Evolutionary conservation across 2,797 vertebrate species (phyloP), one percentile per base, ranked within the genome.

Genomic region (Parauchenoglanis ngamensis): DNA sequence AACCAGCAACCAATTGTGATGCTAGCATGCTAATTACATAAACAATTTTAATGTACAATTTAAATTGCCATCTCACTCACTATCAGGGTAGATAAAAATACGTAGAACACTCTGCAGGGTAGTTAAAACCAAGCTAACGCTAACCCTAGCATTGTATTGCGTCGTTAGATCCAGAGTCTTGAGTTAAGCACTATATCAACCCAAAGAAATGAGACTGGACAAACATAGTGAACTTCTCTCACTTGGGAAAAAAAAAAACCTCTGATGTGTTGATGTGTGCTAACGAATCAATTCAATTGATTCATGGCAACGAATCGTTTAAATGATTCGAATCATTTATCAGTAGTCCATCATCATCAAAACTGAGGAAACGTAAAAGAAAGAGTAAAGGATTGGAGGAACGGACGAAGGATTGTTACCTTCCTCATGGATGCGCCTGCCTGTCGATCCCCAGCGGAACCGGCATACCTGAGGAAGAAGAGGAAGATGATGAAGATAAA

Each of bases 401-500:
- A 40, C 1, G 3, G 15, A n/a, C 4, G 28, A 57, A 8, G 40
- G 54, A 15, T 84, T 15, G 28, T 85, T 93, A 96, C 96, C 96
- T 96, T 96, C 94, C 95, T 96, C 95, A 96, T 96, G 88, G 95
- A 94, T 93, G 94, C 93, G 78, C 90, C 94, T 92, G 94, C 94
- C 93, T 95, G 95, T 83, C 95, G 94, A 52, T 96, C 96, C 63
- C 92, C 89, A 79, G 93, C 96, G 92, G 95, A 95, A 93, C 93
- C 94, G 76, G 92, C 94, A 95, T 94, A 96, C 91, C 96, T 97
- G 90, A 89, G 57, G 92, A n/a, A 78, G 35, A 83, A 52, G n/a
- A 85, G 21, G 13, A n/a, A 49, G 54, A 61, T 8, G 10, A 54
- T 28, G 1, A 78, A 49, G 46, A n/a, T 5, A 52, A 31, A 56